These are phyloP conservation scores for Eptesicus fuscus DNA, from an alignment of 2,113 vertebrate species.

Conservation along the genomic window DNA sequence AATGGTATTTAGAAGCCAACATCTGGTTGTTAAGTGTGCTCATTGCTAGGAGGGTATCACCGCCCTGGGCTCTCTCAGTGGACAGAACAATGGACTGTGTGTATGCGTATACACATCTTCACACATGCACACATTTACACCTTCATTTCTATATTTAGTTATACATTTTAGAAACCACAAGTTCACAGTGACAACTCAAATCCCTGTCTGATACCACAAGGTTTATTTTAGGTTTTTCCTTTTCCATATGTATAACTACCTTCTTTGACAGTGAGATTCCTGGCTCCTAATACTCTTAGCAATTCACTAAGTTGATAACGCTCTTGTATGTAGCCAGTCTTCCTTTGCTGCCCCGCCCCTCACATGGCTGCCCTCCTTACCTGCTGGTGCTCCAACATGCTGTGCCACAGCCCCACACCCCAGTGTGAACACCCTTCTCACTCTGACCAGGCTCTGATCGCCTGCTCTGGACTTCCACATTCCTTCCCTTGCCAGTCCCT, in stretches of 20 bases:
- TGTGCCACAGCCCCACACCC: background rate
- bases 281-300: background rate
- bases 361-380: background rate
- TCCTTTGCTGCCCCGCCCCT: background rate
- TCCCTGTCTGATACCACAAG: background rate
- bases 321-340: background rate
- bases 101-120: background rate
- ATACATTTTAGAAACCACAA: background rate
- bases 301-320: background rate
- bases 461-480: background rate
- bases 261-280: background rate
- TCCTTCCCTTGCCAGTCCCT: background rate
- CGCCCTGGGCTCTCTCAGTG: background rate
- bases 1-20: slow-evolving; percentile 31
- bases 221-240: background rate
- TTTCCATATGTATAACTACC: background rate
- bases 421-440: background rate
- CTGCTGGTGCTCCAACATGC: too few species aligned
- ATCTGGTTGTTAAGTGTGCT: background rate
- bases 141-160: background rate
- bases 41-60: background rate
- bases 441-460: background rate
- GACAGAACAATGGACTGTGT: background rate
- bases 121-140: background rate
- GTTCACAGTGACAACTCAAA: background rate